These are phyloP conservation scores for Drosophila ezoana DNA, from an alignment of 2,888 invertebrate genomes.

Conservation along the genomic window DNA sequence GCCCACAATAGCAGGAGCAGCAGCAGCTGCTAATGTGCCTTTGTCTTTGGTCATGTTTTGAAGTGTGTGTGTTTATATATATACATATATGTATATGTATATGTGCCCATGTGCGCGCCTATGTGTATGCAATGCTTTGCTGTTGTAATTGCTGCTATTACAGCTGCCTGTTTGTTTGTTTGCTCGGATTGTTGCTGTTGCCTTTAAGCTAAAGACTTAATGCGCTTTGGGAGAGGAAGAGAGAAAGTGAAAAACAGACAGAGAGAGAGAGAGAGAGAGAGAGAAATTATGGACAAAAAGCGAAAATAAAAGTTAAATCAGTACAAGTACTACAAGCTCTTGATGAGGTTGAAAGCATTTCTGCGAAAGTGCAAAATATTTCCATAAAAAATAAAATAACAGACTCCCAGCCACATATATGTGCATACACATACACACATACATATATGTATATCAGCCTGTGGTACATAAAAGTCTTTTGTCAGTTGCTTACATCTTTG, in stretches of 20 bases:
- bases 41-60: constrained; percentile 44
- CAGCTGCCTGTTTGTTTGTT: constrained; percentile 59
- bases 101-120: constrained; percentile 25
- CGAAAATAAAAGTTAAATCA: constrained; percentile 61
- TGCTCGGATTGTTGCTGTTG: constrained; percentile 45
- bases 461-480: constrained; percentile 40
- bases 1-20: constrained; percentile 32
- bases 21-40: constrained; percentile 60
- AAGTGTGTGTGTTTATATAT: constrained; percentile 8
- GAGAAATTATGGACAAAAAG: constrained; percentile 56
- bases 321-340: constrained; percentile 51
- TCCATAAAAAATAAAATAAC: constrained; percentile 14
- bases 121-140: constrained; percentile 40
- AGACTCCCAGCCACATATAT: background rate
- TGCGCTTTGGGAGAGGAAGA: constrained; percentile 66
- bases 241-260: background rate
- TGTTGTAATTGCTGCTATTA: constrained; percentile 76
- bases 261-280: background rate
- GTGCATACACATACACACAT: background rate
- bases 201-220: constrained; percentile 76
- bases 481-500: constrained; percentile 46
- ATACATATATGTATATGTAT: background rate
- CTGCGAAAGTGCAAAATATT: constrained; percentile 55
- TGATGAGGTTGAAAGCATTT: constrained; percentile 40
- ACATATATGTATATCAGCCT: constrained; percentile 2